Base-by-base conservation (phyloP, 2,797 vertebrate species). In the Smutsia gigantea region DNA sequence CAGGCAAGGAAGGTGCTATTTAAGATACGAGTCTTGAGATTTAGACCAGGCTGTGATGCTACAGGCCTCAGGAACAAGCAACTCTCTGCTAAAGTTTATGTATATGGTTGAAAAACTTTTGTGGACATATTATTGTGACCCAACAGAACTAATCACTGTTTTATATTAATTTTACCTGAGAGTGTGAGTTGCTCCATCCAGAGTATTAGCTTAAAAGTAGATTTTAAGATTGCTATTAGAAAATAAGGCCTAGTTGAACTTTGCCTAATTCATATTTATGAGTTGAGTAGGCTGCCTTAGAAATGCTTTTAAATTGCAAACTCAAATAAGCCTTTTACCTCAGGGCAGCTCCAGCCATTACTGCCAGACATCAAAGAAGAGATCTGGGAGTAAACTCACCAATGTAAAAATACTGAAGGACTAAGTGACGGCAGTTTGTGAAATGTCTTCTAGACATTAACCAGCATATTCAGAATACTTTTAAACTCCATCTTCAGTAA, bases 361-460 rank as follows among this genome's bases (percentile, higher is more conserved):
- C 11, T 27, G 29, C 19, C 21, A 92, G 97, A 72, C 29, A 55
- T 66, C 87, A 94, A 95, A 82, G 93, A 87, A 89, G 87, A 84
- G 15, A 59, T 83, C 61, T 34, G 72, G 86, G 74, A 75, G 5
- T 91, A 71, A 89, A 96, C 77, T 96, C 71, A 95, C 87, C 91
- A 15, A 87, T 91, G 37, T 53, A 94, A 89, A 0, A 81, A 93
- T 49, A 12, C 31, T 86, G 63, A 94, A 93, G 37, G 68, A 53
- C 15, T 72, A 7, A 39, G 94, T 92, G 81, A 95, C 77, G 68
- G 79, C 69, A 93, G 15, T 95, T 98, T 85, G 61, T 92, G 87
- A 93, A 93, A 71, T 92, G 94, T 95, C 96, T 81, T 46, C 86
- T 51, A 92, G 90, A 98, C n/a, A 83, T 97, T 94, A 96, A 57